Percentiles rank a stretch among this genome's conserved stretches.
These are phyloP conservation scores for Andinoacara biseriatus DNA, from an alignment of 2,113 vertebrate species.

Conservation along the genomic window DNA sequence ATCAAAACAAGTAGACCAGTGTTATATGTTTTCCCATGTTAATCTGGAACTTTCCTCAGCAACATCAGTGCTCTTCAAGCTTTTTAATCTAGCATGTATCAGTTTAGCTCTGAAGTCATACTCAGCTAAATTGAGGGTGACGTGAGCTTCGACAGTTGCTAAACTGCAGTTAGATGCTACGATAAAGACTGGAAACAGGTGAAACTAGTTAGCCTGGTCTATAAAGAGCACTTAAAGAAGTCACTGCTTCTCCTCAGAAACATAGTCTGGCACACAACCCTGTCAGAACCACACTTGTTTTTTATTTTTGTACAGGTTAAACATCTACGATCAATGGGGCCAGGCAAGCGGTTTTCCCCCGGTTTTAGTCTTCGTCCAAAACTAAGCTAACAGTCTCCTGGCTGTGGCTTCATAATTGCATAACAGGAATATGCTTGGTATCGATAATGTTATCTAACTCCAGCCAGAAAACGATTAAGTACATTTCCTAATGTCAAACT, in stretches of 20 bases:
- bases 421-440: not conserved
- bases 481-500: not conserved
- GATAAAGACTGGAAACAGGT: not conserved
- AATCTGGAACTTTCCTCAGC: not conserved
- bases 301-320: slow-evolving; percentile 1
- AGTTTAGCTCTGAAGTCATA: not conserved
- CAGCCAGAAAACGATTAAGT: not conserved
- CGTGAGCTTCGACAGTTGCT: not conserved
- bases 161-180: slow-evolving; percentile 1
- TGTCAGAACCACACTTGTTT: not conserved
- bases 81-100: not conserved
- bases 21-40: not conserved
- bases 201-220: not conserved
- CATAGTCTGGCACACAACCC: not conserved
- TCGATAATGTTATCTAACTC: not conserved
- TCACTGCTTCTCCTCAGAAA: not conserved
- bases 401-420: not conserved
- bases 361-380: not conserved
- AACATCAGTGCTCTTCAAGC: not conserved
- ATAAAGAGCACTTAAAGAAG: not conserved
- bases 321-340: not conserved
- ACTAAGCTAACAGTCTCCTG: not conserved
- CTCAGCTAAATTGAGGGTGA: not conserved
- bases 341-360: not conserved
- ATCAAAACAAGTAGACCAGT: not conserved